These are phyloP conservation scores for Eulacestoma nigropectus DNA, from an alignment of 2,113 vertebrate genomes.

Conservation along the genomic window DNA sequence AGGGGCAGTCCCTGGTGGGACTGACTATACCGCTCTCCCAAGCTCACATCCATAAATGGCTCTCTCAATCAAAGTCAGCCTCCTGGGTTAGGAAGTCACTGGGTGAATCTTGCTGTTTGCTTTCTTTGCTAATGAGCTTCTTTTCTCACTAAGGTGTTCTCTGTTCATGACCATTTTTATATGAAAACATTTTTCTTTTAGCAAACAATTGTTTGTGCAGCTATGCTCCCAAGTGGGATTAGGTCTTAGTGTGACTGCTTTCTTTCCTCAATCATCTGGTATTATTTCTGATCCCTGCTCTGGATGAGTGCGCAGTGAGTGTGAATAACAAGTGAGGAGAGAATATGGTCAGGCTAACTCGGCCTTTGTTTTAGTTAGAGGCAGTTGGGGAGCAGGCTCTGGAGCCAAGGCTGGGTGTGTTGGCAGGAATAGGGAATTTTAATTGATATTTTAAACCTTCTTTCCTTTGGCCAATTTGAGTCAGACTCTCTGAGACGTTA, in stretches of 20 bases:
- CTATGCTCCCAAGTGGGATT: background rate
- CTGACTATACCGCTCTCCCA: background rate
- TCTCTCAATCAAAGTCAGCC: background rate
- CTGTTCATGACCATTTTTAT: background rate
- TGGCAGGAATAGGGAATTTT: conserved; percentile 44
- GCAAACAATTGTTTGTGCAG: conserved; percentile 19
- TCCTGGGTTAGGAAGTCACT: background rate
- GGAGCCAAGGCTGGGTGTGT: conserved; percentile 4
- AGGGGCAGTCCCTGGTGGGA: background rate
- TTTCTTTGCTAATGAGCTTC: background rate
- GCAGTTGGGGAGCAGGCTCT: background rate
- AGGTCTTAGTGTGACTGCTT: background rate
- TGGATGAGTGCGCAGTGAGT: background rate
- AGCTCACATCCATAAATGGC: background rate
- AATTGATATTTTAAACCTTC: conserved; percentile 57
- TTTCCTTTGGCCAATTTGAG: conserved; percentile 12
- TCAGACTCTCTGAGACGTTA: background rate
- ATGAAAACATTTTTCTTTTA: background rate
- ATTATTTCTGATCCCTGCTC: conserved; percentile 19
- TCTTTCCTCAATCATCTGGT: conserved; percentile 2
- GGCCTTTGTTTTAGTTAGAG: background rate
- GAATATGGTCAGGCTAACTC: background rate
- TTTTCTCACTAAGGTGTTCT: conserved; percentile 11
- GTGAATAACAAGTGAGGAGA: background rate
- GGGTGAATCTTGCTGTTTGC: background rate